phyloP scores from a whole-genome alignment of 2,113 vertebrate species.

The Lichenostomus cassidix region DNA sequence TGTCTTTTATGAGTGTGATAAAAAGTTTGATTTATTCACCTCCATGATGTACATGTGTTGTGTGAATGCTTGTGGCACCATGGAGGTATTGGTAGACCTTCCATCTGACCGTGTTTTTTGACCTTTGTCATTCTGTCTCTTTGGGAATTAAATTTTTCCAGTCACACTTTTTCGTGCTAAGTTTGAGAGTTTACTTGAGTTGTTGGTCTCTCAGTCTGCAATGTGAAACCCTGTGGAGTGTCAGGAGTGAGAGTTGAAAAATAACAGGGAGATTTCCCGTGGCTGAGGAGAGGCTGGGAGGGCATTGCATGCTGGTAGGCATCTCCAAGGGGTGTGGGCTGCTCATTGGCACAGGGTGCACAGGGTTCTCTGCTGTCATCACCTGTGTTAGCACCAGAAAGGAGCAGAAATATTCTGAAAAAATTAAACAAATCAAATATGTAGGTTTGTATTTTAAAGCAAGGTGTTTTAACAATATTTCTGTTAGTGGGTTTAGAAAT shows the following conservation, averaged over 20 bases:
- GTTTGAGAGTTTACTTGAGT: background rate
- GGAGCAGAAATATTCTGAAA: background rate
- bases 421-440: background rate
- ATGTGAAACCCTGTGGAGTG: background rate
- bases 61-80: background rate
- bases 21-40: background rate
- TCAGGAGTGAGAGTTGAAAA: background rate
- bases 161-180: background rate
- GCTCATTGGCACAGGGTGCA: background rate
- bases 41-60: background rate
- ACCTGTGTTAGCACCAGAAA: background rate
- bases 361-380: background rate
- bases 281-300: background rate
- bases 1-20: background rate
- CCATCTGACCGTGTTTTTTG: background rate
- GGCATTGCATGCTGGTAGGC: background rate
- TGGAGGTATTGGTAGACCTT: background rate
- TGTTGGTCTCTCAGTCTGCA: background rate
- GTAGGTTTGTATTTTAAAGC: background rate
- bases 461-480: background rate
- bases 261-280: background rate
- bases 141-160: background rate
- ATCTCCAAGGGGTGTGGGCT: background rate
- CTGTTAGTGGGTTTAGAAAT: background rate
- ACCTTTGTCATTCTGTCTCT: background rate